Evolutionary conservation across 1,140 invertebrate genomes (phyloP).

Genomic region (Rhysida immarginata): DNA sequence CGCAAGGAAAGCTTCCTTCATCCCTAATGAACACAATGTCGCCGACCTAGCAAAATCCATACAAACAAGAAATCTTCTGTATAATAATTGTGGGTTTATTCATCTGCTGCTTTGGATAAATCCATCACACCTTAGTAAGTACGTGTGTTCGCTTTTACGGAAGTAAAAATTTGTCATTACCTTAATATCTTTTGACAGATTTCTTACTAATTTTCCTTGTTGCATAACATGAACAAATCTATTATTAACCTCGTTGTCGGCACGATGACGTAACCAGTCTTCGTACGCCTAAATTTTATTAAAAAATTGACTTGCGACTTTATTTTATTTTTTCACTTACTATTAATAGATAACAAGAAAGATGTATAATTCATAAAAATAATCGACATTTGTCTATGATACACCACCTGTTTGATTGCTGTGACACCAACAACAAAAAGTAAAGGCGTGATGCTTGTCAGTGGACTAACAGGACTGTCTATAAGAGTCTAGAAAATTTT

Average conservation of each 20-base stretch:
- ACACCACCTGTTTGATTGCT: slow-evolving; percentile 36
- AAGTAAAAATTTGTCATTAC: no score
- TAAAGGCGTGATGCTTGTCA: slow-evolving; percentile 56
- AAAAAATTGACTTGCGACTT: no score
- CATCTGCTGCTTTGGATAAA: not conserved
- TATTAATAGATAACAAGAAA: no score
- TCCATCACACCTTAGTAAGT: no score
- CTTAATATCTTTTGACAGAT: no score
- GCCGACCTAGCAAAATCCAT: slow-evolving; percentile 48
- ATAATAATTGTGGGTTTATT: no score
- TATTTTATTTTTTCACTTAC: no score
- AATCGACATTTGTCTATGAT: no score
- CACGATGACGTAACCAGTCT: slow-evolving; percentile 54
- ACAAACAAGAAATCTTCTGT: slow-evolving; percentile 65
- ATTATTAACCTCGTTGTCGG: slow-evolving; percentile 59
- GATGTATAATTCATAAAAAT: no score
- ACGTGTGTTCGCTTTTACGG: no score
- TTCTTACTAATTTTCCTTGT: no score
- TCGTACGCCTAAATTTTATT: slow-evolving; percentile 50
- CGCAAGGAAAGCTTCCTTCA: slow-evolving; percentile 62
- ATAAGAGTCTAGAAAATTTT: slow-evolving; percentile 24
- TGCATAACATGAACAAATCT: no score
- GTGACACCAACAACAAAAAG: slow-evolving; percentile 63
- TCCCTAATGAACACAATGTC: slow-evolving; percentile 52
- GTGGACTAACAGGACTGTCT: slow-evolving; percentile 57